A percentile compares a stretch with the other conserved stretches of the same genome.
These are phyloP conservation scores for Epizoanthus ramosus DNA, from an alignment of 92 coral and sea anemone genomes.

Conservation along the genomic window DNA sequence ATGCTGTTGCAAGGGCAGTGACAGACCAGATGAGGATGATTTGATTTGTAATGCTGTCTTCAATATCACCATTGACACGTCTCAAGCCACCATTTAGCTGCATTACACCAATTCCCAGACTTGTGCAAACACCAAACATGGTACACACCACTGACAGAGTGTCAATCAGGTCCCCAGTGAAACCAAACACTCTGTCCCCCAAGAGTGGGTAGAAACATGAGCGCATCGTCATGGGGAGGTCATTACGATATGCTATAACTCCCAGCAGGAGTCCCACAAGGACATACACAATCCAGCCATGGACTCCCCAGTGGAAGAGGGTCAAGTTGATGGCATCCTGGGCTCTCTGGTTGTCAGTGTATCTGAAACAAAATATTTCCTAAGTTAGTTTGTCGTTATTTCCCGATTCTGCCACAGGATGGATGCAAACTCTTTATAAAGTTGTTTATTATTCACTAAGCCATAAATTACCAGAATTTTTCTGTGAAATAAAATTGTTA, in stretches of 20 bases:
- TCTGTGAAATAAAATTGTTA: too few relatives aligned
- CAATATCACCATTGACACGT: slow-evolving; percentile 69
- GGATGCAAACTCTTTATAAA: too few relatives aligned
- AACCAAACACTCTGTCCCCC: slow-evolving; percentile 83
- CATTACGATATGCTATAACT: slow-evolving; percentile 74
- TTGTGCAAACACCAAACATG: slow-evolving; percentile 95
- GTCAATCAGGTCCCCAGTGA: slow-evolving; percentile 86
- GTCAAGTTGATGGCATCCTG: slow-evolving; percentile 93
- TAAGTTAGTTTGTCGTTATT: background rate
- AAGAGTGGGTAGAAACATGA: slow-evolving; percentile 88
- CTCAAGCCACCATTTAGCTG: slow-evolving; percentile 73
- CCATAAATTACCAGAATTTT: too few relatives aligned
- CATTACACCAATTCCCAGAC: slow-evolving; percentile 92
- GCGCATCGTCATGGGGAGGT: slow-evolving; percentile 90
- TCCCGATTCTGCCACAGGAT: too few relatives aligned
- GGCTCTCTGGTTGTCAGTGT: slow-evolving; percentile 84
- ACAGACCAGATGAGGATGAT: slow-evolving; percentile 87
- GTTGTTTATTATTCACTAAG: too few relatives aligned
- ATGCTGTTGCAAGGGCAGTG: slow-evolving; percentile 83
- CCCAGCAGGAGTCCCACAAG: slow-evolving; percentile 89
- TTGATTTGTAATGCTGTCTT: slow-evolving; percentile 56
- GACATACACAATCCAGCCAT: slow-evolving; percentile 94
- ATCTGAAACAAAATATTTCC: slow-evolving; percentile 37
- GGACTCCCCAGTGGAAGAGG: slow-evolving; percentile 93
- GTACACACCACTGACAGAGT: slow-evolving; percentile 82